Base-by-base conservation (phyloP, 2,888 invertebrate genomes). In the Xylota sylvarum region DNA sequence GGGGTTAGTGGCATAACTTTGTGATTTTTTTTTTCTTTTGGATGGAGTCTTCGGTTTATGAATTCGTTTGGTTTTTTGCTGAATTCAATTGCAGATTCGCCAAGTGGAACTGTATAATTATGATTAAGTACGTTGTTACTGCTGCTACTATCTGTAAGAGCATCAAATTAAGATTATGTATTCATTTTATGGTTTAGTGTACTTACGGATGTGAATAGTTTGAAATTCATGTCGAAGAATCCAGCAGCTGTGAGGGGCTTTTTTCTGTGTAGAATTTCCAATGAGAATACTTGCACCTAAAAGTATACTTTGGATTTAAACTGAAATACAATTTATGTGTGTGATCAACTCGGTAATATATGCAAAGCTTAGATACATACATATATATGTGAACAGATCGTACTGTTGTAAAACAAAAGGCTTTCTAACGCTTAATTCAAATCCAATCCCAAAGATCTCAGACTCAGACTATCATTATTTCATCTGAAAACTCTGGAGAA, bases 71-170 rank as follows among this genome's bases (percentile, higher is more conserved):
- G 12, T 55, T 84, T 46, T 32, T 43, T 4, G 19, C 19, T 7
- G 55, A 52, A 64, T 67, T 74, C 1, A 40, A 3, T 32, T 87
- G 76, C 27, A 83, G 32, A 55, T 87, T 83, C 4, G 86, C 72
- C 64, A 83, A 65, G 40, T 90, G 89, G n/a, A 90, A 90, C 52
- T 90, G 90, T 30, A 90, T 90, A n/a, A 90, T 90, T 12, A 90
- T 89, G 12, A 90, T 88, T 10, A 90, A 72, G 70, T 90, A 90
- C 1, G 90, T 90, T 9, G 90, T 90, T 4, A 89, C 89, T 27
- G 90, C 89, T 23, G 89, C 89, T 50, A 89, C 88, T 46, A 90
- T 90, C 90, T 90, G 55, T 17, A 70, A 78, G 52, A 14, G n/a
- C 55, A 46, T 10, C 7, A 0, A 82, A 55, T 35, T 23, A 48